Base-by-base conservation (phyloP, 1,140 invertebrate genomes). In the Stenopsyche tienmushanensis region DNA sequence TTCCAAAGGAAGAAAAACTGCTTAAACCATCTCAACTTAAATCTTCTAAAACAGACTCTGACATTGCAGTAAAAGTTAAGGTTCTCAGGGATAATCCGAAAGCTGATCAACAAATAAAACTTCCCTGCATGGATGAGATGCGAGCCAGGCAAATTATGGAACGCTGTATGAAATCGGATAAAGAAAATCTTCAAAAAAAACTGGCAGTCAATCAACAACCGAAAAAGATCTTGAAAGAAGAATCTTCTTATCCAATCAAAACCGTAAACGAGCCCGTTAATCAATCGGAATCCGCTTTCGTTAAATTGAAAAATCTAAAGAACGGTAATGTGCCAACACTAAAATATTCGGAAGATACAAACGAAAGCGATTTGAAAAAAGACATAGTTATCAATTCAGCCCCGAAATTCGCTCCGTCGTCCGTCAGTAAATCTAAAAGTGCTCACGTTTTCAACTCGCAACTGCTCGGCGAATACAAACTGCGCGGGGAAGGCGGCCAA, bases 381-480 rank as follows among this genome's bases (percentile, higher is more conserved):
- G 26, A 47, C 13, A 24, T 10, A 0, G 5, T 47, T n/a, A 23
- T 21, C 1, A 24, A 41, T 29, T 62, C 52, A 13, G 77, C 78
- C n/a, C 75, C 76, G 60, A 80, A 77, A 57, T 78, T 77, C 69
- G 78, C 80, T 72, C 76, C 78, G 57, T 75, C 75, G 59, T 76
- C 78, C 47, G 76, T 76, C 72, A 63, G 62, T 44, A 62, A 65
- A 34, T 58, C 58, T 1, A 39, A 60, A 17, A 67, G 65, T 57
- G 47, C 54, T 54, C 62, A 67, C 26, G 41, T 47, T 20, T 70
- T 70, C 18, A 47, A 59, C 49, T 34, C 64, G n/a, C 10, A 49
- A 21, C 34, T 62, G 18, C 44, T 57, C 1, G 24, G 41, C 15
- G 45, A 62, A 13, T 23, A 62, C 49, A 63, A 62, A 50, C 29